Base-by-base conservation (phyloP, 1,140 invertebrate species). In the Globodera rostochiensis region DNA sequence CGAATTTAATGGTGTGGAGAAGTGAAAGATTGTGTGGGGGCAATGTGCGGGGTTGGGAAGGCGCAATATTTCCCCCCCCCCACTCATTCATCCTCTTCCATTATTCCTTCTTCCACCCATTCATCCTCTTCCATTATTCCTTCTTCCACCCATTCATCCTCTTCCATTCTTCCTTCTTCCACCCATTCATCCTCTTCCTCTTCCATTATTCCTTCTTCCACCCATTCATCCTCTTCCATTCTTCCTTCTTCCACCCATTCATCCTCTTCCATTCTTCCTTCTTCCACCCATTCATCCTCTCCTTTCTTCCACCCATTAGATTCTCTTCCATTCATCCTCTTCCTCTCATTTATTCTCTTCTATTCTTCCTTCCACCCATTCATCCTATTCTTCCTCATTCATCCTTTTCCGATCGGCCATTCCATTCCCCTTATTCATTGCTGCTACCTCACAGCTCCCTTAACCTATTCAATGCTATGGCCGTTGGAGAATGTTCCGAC, bases 1-100 rank as follows among this genome's bases (percentile, higher is more conserved):
- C 69, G 69, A 25, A 71, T 71, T 71, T 71, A 71, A 71, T 71
- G 69, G 69, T 71, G 69, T 47, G 69, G 69, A 36, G 57, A 13
- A 15, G 5, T 13, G 57, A 19, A 71, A 71, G 25, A 21, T 36
- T 71, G 69, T 71, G 25, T 71, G 25, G 25, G 69, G n/a, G 69
- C 69, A 71, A 71, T 71, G 46, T 25, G 57, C 9, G 57, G 57
- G 57, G 57, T 11, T 11, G 57, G 57, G 13, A 15, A 19, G 50
- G 3, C 50, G 50, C 5, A 53, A 8, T 53, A 53, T 53, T 53
- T 6, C 5, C 50, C 50, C 50, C 13, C 50, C 25, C 25, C 25
- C 50, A n/a, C n/a, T n/a, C n/a, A n/a, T n/a, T n/a, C n/a, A n/a
- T n/a, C n/a, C n/a, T n/a, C n/a, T n/a, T n/a, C n/a, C n/a, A n/a